Evolutionary conservation across 1,140 invertebrate genomes (phyloP).

Genomic region (Meloidogyne hapla): DNA sequence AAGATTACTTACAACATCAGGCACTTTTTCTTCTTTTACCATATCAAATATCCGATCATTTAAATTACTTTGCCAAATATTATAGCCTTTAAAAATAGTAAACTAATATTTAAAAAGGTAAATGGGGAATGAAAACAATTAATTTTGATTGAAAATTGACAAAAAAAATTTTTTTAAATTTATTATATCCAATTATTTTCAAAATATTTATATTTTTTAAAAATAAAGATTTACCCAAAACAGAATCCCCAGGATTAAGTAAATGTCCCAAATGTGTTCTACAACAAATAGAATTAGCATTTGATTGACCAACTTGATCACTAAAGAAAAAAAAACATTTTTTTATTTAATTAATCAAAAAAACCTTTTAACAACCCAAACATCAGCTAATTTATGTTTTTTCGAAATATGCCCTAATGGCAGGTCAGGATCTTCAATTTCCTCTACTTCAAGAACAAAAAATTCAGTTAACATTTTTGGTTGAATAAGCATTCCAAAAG

Average conservation of each 20-base stretch:
- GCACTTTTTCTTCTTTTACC: conserved; percentile 54
- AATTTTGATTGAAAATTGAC: too few species aligned
- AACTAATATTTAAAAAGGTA: too few species aligned
- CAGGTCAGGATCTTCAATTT: conserved; percentile 75
- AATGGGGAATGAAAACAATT: too few species aligned
- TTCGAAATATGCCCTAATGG: conserved; percentile 77
- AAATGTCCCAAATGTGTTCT: conserved; percentile 90
- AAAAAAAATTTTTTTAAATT: too few species aligned
- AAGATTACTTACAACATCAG: conserved; percentile 48
- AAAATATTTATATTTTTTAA: neutral
- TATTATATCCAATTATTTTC: neutral
- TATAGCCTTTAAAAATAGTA: conserved; percentile 51
- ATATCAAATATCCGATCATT: conserved; percentile 57
- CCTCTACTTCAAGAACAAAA: conserved; percentile 89
- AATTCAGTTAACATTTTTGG: conserved; percentile 88
- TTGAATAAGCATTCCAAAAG: conserved; percentile 82
- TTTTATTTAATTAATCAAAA: neutral
- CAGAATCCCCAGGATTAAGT: conserved; percentile 86
- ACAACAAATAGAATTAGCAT: conserved; percentile 77
- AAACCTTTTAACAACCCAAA: conserved; percentile 79
- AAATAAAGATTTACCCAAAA: conserved; percentile 73
- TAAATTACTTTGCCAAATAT: conserved; percentile 57
- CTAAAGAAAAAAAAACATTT: conserved; percentile 10
- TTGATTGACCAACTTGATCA: conserved; percentile 80
- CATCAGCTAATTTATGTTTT: conserved; percentile 84